Evolutionary conservation across 2,113 vertebrate species (phyloP).

Genomic region (Micronisus gabar): DNA sequence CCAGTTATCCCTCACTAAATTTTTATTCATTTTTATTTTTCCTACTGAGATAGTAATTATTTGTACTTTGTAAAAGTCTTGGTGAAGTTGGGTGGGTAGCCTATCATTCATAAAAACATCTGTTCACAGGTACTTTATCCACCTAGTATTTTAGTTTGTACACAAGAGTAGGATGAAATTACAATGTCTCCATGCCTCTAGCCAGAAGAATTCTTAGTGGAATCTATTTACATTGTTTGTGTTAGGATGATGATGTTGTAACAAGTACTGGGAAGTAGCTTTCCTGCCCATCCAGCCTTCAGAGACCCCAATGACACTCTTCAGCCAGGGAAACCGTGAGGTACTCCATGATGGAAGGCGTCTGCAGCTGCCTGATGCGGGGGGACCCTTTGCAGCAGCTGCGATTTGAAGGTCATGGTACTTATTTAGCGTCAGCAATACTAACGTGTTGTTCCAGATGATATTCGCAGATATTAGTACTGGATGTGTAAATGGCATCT

Average conservation of each 20-base stretch:
- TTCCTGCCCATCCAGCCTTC: not conserved
- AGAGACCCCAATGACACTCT: not conserved
- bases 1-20: not conserved
- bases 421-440: not conserved
- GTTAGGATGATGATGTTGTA: not conserved
- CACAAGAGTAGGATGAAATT: not conserved
- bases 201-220: not conserved
- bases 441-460: not conserved
- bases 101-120: fast-evolving
- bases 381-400: not conserved
- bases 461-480: not conserved
- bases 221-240: not conserved
- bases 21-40: not conserved
- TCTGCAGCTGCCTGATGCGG: not conserved
- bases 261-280: not conserved
- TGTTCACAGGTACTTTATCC: not conserved
- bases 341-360: not conserved
- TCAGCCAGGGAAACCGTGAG: fast-evolving
- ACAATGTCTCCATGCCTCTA: not conserved
- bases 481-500: not conserved
- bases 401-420: not conserved
- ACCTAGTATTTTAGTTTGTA: not conserved
- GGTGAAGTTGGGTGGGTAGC: fast-evolving
- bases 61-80: not conserved
- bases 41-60: not conserved